These are phyloP conservation scores for Caiman crocodilus DNA, from an alignment of 2,797 vertebrate species.

Conservation along the genomic window DNA sequence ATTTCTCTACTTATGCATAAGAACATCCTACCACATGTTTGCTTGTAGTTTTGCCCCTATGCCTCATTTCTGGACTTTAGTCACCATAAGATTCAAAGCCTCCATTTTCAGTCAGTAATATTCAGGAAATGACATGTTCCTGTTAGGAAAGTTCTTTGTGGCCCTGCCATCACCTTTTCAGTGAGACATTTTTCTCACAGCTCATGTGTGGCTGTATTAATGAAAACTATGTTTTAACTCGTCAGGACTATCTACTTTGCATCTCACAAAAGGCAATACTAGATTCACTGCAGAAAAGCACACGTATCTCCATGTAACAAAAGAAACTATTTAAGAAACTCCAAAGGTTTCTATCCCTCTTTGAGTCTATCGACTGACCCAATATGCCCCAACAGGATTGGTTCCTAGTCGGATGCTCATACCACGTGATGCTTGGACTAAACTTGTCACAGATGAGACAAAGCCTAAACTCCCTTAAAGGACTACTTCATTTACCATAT, in stretches of 20 bases:
- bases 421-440: not conserved
- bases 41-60: not conserved
- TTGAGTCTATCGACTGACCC: not conserved
- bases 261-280: not conserved
- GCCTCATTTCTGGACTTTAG: not conserved
- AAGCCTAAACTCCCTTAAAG: not conserved
- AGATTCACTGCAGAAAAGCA: not conserved
- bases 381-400: not conserved
- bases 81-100: no score
- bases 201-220: not conserved
- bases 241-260: not conserved
- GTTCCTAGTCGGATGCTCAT: not conserved
- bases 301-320: not conserved
- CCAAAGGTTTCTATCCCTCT: no score
- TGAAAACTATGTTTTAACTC: not conserved
- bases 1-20: conserved; percentile 16
- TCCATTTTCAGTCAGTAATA: not conserved
- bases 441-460: not conserved
- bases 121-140: rapidly evolving
- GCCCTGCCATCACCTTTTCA: not conserved
- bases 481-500: not conserved
- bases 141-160: not conserved
- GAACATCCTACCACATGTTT: not conserved
- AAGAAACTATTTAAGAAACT: not conserved
- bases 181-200: not conserved